Base-by-base conservation (phyloP, 2,888 invertebrate genomes). In the Athripsodes cinereus region DNA sequence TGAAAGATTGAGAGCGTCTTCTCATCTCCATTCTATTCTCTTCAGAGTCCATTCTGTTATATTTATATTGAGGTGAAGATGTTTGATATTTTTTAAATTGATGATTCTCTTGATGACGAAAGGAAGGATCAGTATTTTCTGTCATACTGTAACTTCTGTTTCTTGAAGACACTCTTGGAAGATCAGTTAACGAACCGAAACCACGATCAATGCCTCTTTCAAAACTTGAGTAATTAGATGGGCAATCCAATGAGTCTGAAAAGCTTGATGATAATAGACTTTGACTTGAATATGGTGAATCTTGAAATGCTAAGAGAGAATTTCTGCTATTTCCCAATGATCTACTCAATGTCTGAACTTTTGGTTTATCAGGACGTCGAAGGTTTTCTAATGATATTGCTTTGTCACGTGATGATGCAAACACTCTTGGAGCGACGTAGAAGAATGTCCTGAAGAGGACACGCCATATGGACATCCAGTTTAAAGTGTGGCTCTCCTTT, bases 391-490 rank as follows among this genome's bases (percentile, higher is more conserved):
- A 35, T 2, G 62, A 62, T 13, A 46, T 48, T 2, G 62, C 49
- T 50, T 44, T 62, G 18, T 58, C 10, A 10, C 53, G 53, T n/a
- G 48, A 13, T 1, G 57, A 58, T n/a, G 22, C 46, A 22, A 63
- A 52, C 2, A 55, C 18, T 44, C 52, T 61, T n/a, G 60, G 59
- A 35, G 60, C 61, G 21, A 61, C 59, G 47, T 63, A 63, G 21
- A 63, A 55, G 13, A 63, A 22, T 5, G 59, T 63, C 10, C 59
- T 51, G 22, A 61, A 53, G 13, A 63, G 54, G n/a, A 59, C 51
- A 31, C 59, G 50, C 57, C 60, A 63, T 31, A 63, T 57, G 6
- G 60, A 58, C 47, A 50, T 49, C 61, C 59, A 61, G 21, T 50
- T 58, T 21, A 22, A 20, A 1, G 48, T 34, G 47, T 57, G 58